Evolutionary conservation across 37 sponge, comb jelly and placozoan species (phyloP).

Genomic region (Axinella damicornis): DNA sequence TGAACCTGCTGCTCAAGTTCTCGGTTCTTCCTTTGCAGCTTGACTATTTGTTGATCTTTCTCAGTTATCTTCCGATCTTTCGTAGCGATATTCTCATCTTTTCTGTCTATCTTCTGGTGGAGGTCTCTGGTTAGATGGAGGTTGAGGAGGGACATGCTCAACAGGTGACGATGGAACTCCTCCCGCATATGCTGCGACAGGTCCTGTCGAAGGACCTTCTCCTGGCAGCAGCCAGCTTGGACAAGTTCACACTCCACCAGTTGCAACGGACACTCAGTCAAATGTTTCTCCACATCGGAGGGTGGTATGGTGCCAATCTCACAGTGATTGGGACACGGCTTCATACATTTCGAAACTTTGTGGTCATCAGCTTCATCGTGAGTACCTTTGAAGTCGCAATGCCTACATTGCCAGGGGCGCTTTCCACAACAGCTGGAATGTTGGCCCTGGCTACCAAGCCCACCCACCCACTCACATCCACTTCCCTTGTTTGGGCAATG

Average conservation of each 20-base stretch:
- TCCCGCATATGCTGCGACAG: slow-evolving; percentile 17
- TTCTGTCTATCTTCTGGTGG: too few species aligned
- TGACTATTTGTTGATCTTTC: too few species aligned
- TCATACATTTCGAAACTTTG: neutral
- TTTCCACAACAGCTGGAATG: slow-evolving; percentile 29
- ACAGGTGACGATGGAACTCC: slow-evolving; percentile 14
- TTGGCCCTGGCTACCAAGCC: neutral
- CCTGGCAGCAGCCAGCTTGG: slow-evolving; percentile 40
- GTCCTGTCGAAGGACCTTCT: slow-evolving; percentile 13
- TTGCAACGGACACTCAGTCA: slow-evolving; percentile 35
- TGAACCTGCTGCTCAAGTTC: too few species aligned
- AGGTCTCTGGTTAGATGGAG: slow-evolving; percentile 1
- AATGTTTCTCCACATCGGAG: slow-evolving; percentile 7
- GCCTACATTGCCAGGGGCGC: slow-evolving; percentile 29
- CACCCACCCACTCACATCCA: slow-evolving; percentile 57
- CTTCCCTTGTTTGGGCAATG: slow-evolving; percentile 26
- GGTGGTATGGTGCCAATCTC: neutral
- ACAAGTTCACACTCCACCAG: slow-evolving; percentile 36
- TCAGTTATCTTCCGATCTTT: too few species aligned
- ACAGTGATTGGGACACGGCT: slow-evolving; percentile 40
- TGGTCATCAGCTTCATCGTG: slow-evolving; percentile 20
- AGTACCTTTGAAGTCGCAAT: slow-evolving; percentile 14
- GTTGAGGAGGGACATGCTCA: neutral
- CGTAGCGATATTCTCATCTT: too few species aligned
- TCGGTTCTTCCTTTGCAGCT: too few species aligned